Base-by-base conservation (phyloP, 2,888 invertebrate species). In the Drosophila testacea region DNA sequence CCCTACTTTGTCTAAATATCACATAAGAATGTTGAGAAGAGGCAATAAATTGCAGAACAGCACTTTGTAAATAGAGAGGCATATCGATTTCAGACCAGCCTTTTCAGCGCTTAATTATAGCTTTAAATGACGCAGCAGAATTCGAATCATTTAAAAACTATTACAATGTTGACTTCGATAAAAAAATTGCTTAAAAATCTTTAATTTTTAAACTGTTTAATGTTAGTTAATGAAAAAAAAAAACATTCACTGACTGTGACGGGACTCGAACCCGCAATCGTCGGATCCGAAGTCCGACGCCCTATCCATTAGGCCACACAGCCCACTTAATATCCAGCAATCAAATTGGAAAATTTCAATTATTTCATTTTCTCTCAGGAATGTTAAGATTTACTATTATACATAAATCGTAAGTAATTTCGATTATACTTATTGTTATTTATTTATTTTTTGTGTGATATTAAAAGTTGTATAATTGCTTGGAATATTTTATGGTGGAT, bases 241-340 rank as follows among this genome's bases (percentile, higher is more conserved):
- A 4, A 34, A 4, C 0, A 4, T 0, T 16, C 9, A 1, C 52
- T 16, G 55, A 55, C 55, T 42, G 32, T 32, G 55, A 44, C 42
- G 42, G 55, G 55, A 55, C 22, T 55, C 55, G 55, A 55, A 57
- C 57, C 57, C 47, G 38, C 47, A 57, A 57, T n/a, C 57, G 22
- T 57, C 46, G 57, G 57, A 47, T 57, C 57, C 46, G 57, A 57
- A 57, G 57, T 57, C 57, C 57, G 46, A 57, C 57, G 57, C 57
- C 47, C 22, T 55, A n/a, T 55, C 55, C 55, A 44, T 55, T 55
- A 34, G 42, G 42, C 42, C 42, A 55, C 55, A 55, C 55, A 42
- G 55, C 32, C 55, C 6, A 2, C 5, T 30, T 16, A n/a, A 4
- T 6, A 27, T 0, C 0, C 2, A 0, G 7, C 2, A 2, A n/a